Base-by-base conservation (phyloP, 92 coral and sea anemone species). In the Porites rus region DNA sequence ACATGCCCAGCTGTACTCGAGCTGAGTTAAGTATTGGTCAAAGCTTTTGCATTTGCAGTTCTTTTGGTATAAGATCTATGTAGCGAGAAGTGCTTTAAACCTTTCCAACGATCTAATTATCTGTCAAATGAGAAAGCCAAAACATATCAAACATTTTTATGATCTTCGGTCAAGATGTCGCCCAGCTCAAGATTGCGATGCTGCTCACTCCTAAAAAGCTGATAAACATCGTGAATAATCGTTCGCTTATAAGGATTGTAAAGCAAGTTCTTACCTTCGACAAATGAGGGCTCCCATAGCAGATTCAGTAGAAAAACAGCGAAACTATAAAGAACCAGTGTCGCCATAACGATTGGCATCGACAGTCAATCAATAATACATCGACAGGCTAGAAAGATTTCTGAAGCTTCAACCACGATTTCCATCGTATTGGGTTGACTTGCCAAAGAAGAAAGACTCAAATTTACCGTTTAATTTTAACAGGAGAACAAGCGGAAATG, bases 241-340 rank as follows among this genome's bases (percentile, higher is more conserved):
- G 18, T 46, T 80, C 13, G 72, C 21, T 63, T 81, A 51, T n/a
- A 38, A 25, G 52, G 25, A 63, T 59, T 31, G 17, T 7, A 18
- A 67, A 51, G 54, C 84, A 68, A 81, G 67, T 63, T 24, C 87
- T 83, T 74, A 83, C 87, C 87, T 83, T 73, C 80, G 10, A 74
- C 87, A 51, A 43, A 64, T 61, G 60, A 64, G 19, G 78, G 52
- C 87, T 62, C 52, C 53, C 72, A 64, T 24, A 73, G 56, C 60
- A 83, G 16, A 59, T 17, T 46, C 80, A 83, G 54, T 74, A 73
- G 87, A 73, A 83, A 74, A 22, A 64, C 61, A 76, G 69, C 77
- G 83, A 56, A 17, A 60, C 46, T 38, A 38, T 10, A 76, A 67
- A 76, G 83, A 59, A 85, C 24, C 51, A 66, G 69, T 12, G 83